These are phyloP conservation scores for Gadus chalcogrammus DNA, from an alignment of 2,113 vertebrate species.

Conservation along the genomic window DNA sequence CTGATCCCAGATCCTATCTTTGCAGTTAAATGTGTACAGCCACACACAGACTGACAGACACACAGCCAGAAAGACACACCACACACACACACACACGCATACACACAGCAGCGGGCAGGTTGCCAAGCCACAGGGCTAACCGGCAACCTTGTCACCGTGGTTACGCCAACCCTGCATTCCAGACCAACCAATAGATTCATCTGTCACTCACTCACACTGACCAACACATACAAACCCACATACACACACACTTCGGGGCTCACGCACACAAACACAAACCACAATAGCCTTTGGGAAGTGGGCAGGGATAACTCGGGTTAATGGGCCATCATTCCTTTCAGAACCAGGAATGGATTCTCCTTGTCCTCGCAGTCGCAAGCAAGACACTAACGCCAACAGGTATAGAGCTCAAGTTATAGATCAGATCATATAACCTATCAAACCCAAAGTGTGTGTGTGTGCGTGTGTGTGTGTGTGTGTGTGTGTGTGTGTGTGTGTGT, in stretches of 20 bases:
- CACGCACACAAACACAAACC: slow-evolving; percentile 20
- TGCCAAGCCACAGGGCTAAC: too few species aligned
- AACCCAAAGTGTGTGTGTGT: neutral
- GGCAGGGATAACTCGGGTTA: slow-evolving; percentile 40
- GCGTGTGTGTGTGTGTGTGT: neutral
- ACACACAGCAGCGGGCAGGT: slow-evolving; percentile 37
- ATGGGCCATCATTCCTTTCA: slow-evolving; percentile 31
- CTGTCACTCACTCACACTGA: slow-evolving; percentile 31
- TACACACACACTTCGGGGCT: slow-evolving; percentile 8
- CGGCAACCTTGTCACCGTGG: neutral
- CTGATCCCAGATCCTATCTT: too few species aligned
- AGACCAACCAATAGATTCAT: slow-evolving; percentile 49
- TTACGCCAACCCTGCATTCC: slow-evolving; percentile 1
- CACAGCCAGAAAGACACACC: neutral
- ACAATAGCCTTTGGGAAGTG: slow-evolving; percentile 42
- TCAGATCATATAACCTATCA: too few species aligned
- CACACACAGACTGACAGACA: neutral
- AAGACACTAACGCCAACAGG: neutral
- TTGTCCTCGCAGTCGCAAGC: neutral
- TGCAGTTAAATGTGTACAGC: too few species aligned
- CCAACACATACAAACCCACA: neutral
- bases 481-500: neutral
- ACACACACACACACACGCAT: slow-evolving; percentile 1
- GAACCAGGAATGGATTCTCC: slow-evolving; percentile 29
- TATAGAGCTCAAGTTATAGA: too few species aligned